Percentiles rank a stretch among this genome's conserved stretches.
Evolutionary conservation across 2,888 invertebrate species (phyloP).

Genomic region (Drosophila glabriapex): DNA sequence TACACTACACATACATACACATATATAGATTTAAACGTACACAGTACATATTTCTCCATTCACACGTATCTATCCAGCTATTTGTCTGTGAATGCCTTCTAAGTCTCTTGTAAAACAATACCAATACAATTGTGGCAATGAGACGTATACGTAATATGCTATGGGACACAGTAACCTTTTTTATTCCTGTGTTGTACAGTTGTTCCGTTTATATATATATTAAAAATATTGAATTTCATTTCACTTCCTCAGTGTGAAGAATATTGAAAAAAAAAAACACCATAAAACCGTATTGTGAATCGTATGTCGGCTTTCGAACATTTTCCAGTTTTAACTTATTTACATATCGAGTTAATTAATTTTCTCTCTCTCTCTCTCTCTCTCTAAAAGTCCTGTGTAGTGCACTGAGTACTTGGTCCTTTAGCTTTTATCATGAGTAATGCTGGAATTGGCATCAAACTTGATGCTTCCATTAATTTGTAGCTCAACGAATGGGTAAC

Average conservation of each 20-base stretch:
- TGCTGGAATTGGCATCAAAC: background rate
- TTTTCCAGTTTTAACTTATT: background rate
- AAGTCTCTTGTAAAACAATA: constrained; percentile 49
- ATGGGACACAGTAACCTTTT: constrained; percentile 11
- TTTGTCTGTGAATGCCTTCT: constrained; percentile 27
- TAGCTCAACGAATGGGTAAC: too few species aligned
- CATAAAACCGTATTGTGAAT: background rate
- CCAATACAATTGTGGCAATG: constrained; percentile 49
- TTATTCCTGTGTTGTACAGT: constrained; percentile 24
- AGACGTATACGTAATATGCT: constrained; percentile 58
- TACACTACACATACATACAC: background rate
- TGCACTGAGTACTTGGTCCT: background rate
- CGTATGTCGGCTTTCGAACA: background rate
- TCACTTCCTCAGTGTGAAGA: background rate
- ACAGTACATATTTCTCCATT: constrained; percentile 6
- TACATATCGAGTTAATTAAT: background rate
- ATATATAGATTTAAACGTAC: constrained; percentile 9
- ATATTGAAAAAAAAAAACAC: background rate
- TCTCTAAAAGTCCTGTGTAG: background rate
- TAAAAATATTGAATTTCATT: background rate
- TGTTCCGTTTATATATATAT: background rate
- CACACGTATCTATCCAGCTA: constrained; percentile 23
- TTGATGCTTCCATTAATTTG: too few species aligned
- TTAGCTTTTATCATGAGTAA: background rate
- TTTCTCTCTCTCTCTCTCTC: background rate